A percentile compares a stretch with the other conserved stretches of the same genome.
phyloP scores from a whole-genome alignment of 2,113 vertebrate species.

The Petromus typicus region DNA sequence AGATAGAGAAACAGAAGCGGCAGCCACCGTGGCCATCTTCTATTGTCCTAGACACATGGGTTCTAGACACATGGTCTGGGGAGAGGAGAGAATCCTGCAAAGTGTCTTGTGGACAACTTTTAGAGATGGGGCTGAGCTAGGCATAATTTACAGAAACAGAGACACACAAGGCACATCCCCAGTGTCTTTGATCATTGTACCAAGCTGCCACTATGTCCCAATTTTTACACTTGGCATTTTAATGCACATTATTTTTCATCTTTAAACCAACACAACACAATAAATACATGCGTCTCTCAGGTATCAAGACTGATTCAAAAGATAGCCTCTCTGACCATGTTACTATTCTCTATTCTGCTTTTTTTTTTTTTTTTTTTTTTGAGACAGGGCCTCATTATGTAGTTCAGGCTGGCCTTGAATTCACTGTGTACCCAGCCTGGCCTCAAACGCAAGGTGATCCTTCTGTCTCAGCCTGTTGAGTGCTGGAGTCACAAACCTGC shows the following conservation, averaged over 20 bases:
- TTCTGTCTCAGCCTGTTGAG: no score
- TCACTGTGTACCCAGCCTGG: no score
- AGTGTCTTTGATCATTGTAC: not conserved
- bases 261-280: not conserved
- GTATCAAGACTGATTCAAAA: not conserved
- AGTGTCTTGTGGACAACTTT: not conserved
- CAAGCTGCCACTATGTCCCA: not conserved
- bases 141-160: not conserved
- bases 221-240: not conserved
- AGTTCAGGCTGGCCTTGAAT: no score
- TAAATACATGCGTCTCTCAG: not conserved
- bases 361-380: no score
- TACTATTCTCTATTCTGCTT: not conserved
- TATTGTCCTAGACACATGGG: not conserved
- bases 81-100: no score
- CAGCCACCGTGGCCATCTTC: not conserved
- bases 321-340: not conserved
- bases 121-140: not conserved
- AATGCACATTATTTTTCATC: not conserved
- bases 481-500: no score
- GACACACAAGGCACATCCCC: not conserved
- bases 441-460: no score
- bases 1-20: not conserved
- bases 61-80: not conserved
- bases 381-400: no score